Conservation (phyloP, 2,797 vertebrate species). For the Melanotaenia parkinsoni region DNA sequence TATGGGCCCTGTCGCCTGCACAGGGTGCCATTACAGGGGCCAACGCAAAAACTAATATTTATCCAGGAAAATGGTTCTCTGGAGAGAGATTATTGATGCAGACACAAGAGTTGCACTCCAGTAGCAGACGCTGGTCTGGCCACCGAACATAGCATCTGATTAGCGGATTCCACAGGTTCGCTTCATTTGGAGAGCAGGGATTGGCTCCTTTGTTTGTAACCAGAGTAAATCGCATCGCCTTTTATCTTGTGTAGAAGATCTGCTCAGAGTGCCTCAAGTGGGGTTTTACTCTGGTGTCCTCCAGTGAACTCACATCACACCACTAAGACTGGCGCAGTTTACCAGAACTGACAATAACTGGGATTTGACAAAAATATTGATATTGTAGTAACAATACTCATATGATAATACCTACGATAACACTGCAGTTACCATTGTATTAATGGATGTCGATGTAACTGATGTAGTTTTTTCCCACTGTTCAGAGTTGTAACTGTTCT, state of each 20-base stretch:
- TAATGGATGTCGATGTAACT: no score
- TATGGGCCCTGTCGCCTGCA: slow-evolving; percentile 69
- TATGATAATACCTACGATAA: no score
- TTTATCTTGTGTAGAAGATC: not conserved
- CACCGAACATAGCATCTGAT: slow-evolving; percentile 26
- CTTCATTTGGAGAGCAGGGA: slow-evolving; percentile 18
- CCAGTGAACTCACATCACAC: not conserved
- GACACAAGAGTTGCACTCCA: slow-evolving; percentile 60
- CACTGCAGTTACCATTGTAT: no score
- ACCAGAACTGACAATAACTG: not conserved
- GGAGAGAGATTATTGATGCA: slow-evolving; percentile 75
- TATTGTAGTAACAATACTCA: no score
- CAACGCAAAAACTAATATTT: slow-evolving; percentile 82
- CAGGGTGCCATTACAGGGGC: slow-evolving; percentile 76
- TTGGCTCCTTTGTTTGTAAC: slow-evolving; percentile 27
- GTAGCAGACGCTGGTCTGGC: slow-evolving; percentile 58
- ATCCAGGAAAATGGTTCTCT: slow-evolving; percentile 81
- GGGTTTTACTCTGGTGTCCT: not conserved
- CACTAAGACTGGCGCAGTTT: not conserved
- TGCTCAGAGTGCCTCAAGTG: not conserved
- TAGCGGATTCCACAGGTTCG: slow-evolving; percentile 34
- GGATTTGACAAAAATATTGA: not conserved
- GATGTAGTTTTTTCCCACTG: no score
- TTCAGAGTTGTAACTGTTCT: no score
- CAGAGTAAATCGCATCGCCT: slow-evolving; percentile 1